Evolutionary conservation across 2,888 invertebrate genomes (phyloP), one percentile per base, ranked within the genome.

Genomic region (Cinara cedri): DNA sequence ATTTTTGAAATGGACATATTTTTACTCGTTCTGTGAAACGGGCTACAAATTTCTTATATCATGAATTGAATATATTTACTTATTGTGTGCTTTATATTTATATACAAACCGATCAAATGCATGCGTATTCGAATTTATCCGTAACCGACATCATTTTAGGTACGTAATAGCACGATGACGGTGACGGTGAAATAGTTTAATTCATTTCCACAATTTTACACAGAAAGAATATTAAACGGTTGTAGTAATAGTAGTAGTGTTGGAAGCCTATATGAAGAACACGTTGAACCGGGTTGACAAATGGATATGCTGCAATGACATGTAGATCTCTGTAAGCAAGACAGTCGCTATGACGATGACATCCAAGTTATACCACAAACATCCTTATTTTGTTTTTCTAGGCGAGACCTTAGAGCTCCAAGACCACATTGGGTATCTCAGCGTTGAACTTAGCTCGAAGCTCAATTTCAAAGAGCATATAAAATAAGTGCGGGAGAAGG

Each of bases 71-170:
- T n/a, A n/a, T n/a, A n/a, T n/a, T n/a, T n/a, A n/a, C n/a, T n/a
- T n/a, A n/a, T n/a, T n/a, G n/a, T n/a, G n/a, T n/a, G n/a, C n/a
- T n/a, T n/a, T n/a, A n/a, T n/a, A n/a, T n/a, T n/a, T n/a, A n/a
- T n/a, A n/a, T n/a, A n/a, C n/a, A n/a, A n/a, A n/a, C n/a, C n/a
- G n/a, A n/a, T n/a, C n/a, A n/a, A n/a, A n/a, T n/a, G n/a, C n/a
- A n/a, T n/a, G n/a, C n/a, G n/a, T n/a, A 26, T 54, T 54, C 14
- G 54, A 70, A 70, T 55, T 70, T 42, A 70, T 54, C 34, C 51
- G 11, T 34, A n/a, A 51, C 34, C 54, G 54, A 42, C 16, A 54
- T n/a, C 54, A 54, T 54, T 54, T 70, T 34, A 70, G n/a, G 54
- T 42, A 42, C 54, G 34, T 42, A 71, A 71, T 44, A 16, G 16